A percentile compares a stretch with the other conserved stretches of the same genome.
Evolutionary conservation across 2,797 vertebrate genomes (phyloP).

Genomic region (Odontamblyopus lacepedii): DNA sequence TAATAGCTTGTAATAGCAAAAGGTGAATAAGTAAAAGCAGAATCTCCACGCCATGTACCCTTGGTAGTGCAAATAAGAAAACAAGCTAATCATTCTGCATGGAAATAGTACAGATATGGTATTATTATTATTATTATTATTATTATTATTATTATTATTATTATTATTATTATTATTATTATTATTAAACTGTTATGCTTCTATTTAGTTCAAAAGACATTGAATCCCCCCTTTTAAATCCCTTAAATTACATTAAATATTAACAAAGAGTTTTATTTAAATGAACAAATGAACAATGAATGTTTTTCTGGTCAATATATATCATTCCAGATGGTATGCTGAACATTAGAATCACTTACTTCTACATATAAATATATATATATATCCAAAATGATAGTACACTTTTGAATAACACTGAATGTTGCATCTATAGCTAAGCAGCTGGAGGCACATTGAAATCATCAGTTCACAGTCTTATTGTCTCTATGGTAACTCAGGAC

Average conservation of each 20-base stretch:
- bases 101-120: neutral
- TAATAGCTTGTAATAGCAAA: constrained; percentile 17
- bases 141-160: no score
- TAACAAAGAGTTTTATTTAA: constrained; percentile 14
- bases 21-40: constrained; percentile 19
- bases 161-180: no score
- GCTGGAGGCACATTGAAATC: neutral
- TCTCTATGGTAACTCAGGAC: constrained; percentile 38
- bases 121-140: no score
- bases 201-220: neutral
- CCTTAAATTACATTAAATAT: neutral
- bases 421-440: constrained; percentile 36
- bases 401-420: constrained; percentile 57
- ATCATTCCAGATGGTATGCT: neutral
- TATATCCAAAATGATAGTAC: constrained; percentile 33
- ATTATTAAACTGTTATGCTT: neutral
- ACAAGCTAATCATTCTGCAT: neutral
- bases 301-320: neutral
- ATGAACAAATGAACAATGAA: neutral
- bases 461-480: neutral
- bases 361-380: constrained; percentile 21
- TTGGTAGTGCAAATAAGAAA: constrained; percentile 9
- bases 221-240: neutral
- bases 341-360: neutral
- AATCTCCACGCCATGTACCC: neutral